Percentiles rank a stretch among this genome's conserved stretches.
These are phyloP conservation scores for Nebria salina DNA, from an alignment of 2,888 invertebrate genomes.

Conservation along the genomic window DNA sequence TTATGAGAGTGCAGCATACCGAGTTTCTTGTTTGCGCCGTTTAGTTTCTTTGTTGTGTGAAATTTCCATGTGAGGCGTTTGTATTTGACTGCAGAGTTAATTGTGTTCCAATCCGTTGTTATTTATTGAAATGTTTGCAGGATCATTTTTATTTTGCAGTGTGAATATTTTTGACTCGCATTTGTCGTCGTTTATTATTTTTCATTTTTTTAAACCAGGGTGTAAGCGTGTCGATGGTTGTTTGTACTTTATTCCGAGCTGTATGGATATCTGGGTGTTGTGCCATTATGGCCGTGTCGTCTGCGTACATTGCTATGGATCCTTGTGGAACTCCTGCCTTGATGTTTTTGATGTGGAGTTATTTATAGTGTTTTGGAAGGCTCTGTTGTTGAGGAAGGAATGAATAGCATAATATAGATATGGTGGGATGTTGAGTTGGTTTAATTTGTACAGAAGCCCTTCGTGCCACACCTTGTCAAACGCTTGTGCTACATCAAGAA, in stretches of 20 bases:
- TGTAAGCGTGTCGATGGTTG: conserved; percentile 1
- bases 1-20: conserved; percentile 20
- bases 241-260: background rate
- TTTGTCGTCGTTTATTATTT: conserved; percentile 11
- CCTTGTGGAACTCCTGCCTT: conserved; percentile 19
- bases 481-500: too few species aligned
- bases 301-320: background rate
- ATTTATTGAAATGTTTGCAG: background rate
- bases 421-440: conserved; percentile 15
- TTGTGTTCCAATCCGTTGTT: background rate
- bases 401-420: conserved; percentile 22
- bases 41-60: conserved; percentile 17
- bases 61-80: conserved; percentile 12
- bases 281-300: conserved; percentile 3
- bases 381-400: conserved; percentile 5
- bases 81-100: conserved; percentile 15
- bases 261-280: too few species aligned
- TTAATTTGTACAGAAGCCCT: too few species aligned
- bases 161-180: background rate
- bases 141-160: background rate
- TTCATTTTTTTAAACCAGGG: conserved; percentile 7
- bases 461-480: too few species aligned
- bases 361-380: conserved; percentile 11
- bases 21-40: conserved; percentile 9
- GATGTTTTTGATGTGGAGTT: conserved; percentile 13